Evolutionary conservation across 2,888 invertebrate genomes (phyloP), one percentile per base, ranked within the genome.

Genomic region (Penaeus monodon): DNA sequence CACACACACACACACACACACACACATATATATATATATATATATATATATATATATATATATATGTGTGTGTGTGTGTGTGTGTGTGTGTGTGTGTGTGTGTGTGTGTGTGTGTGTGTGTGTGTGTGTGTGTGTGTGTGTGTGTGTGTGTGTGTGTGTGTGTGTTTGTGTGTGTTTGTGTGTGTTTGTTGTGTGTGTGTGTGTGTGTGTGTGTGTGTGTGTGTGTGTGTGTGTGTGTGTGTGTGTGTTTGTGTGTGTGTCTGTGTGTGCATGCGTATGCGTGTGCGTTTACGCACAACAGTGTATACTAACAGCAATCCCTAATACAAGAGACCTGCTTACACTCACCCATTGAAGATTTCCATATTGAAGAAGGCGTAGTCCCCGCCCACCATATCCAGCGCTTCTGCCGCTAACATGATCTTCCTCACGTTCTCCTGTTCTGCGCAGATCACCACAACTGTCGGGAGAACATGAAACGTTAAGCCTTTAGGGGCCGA

Each of bases 311-410:
- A 44, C 44, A 8, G 10, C 44, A 44, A 3, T 44, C 1, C 44
- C 10, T 44, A 44, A 44, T 10, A 44, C 10, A 44, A 38, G 7
- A 44, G 10, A 44, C 33, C 20, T n/a, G 24, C 2, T 29, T 70
- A 2, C 22, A 92, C 95, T 95, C 93, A 99, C 99, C 97, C 97
- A 90, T 97, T 97, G 93, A 98, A 98, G 66, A 99, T 94, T 92
- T 99, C 98, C 91, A 99, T 97, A 93, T 98, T 99, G 93, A 99
- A 97, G 94, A 99, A 98, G 83, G 98, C 97, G 93, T 99, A 99
- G 93, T 99, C 99, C 14, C 99, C 99, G 88, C 96, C 96, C 90
- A 98, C 96, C 97, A 99, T 99, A 91, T 97, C 96, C 90, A 99
- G 94, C 90, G 97, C 96, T 91, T 98, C 96, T 1, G 99, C 99